Evolutionary conservation across 2,113 vertebrate genomes (phyloP), one percentile per base, ranked within the genome.

Genomic region (Bucco capensis): DNA sequence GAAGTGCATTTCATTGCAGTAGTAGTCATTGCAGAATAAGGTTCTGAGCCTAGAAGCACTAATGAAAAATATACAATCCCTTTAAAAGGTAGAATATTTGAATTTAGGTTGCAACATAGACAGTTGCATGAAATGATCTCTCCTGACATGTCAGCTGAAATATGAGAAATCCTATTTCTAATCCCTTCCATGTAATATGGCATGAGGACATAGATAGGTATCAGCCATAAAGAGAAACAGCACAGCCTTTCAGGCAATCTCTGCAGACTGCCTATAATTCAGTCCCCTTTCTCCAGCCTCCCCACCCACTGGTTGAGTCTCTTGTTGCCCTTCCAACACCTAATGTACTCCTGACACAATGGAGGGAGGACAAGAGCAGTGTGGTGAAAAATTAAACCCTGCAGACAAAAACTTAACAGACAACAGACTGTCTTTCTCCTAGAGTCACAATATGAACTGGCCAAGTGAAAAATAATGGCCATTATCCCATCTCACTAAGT

Each of bases 381-480:
- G 86, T 87, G 67, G 77, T 89, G 83, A 69, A 74, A 95, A 96
- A 97, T 95, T 89, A 96, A 95, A 94, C 70, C 35, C 93, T 77
- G 91, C 81, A 95, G 77, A 95, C 95, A 96, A 91, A 94, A 96
- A 88, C 96, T 88, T 88, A 86, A 96, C 93, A 94, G 89, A 87
- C 79, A 86, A 96, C 93, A 94, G 89, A 87, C 79, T 91, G 54
- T 92, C 92, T 96, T 94, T 92, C 89, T 95, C 87, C 77, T 14
- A 46, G 54, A 89, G 91, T 83, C 73, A 95, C 95, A 97, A 96
- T 96, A 95, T 93, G 95, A 97, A 96, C 96, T 96, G 95, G 76
- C 92, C 94, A 91, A 96, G 94, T 97, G 96, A 97, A 90, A 97
- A 97, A 87, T 71, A 78, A 94, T 96, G 87, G 76, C 80, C 92